Evolutionary conservation across 2,888 invertebrate species (phyloP), one percentile per base, ranked within the genome.

Genomic region (Cerceris rybyensis): DNA sequence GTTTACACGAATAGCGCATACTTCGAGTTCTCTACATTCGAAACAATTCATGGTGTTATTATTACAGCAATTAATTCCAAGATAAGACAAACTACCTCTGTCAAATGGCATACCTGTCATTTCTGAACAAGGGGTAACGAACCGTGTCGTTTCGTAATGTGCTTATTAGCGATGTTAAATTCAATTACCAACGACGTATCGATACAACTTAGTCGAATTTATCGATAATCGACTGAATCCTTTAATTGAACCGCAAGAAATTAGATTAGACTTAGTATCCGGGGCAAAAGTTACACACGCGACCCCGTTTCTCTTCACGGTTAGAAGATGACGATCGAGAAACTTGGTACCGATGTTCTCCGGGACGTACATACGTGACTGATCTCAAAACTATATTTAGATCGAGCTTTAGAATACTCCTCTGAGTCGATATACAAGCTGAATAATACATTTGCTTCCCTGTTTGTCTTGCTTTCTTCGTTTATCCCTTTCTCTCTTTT

Each of bases 371-470:
- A 9, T 61, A 60, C 55, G 17, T 49, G 70, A 49, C 54, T 52
- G 63, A 49, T 67, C 42, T 17, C 7, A 9, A 4, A 43, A 42
- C 60, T 71, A 64, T 75, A 75, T 78, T 75, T 71, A 65, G 42
- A 28, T 16, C 13, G 42, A 7, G 17, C 42, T 16, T 52, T 66
- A 41, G 54, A 59, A 68, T 64, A 49, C 59, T n/a, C 42, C 28
- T 46, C 8, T 57, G 41, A 75, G 71, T 60, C 68, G 63, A 78
- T 78, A 46, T 46, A 68, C 28, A 55, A 46, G 50, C 41, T 71
- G 70, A 75, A 75, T 78, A 71, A 71, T 71, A 43, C 65, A 69
- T 69, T 69, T 16, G 28, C 60, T 59, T 39, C n/a, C 28, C 39
- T 65, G 46, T 65, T 59, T 65, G 46, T 65, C 54, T 49, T 46